Percentiles rank a stretch among this genome's conserved stretches.
Conservation (phyloP, 2,797 vertebrate species). For the Argya squamiceps region DNA sequence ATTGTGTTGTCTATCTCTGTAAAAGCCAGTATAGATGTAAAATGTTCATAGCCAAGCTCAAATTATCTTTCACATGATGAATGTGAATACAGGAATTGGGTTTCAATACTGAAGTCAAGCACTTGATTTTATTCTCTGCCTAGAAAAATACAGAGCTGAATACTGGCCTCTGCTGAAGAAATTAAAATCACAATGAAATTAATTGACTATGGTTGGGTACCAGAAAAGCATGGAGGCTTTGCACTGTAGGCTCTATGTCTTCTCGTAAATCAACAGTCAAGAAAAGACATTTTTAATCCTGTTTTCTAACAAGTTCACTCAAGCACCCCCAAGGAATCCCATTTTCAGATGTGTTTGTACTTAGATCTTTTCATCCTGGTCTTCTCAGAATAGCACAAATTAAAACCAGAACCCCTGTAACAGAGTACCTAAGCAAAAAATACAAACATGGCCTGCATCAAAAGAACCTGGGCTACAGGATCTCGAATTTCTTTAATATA, state of each 20-base stretch:
- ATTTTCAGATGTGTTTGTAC: constrained; percentile 18
- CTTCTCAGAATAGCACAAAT: not conserved
- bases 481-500: not conserved
- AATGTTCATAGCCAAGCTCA: not conserved
- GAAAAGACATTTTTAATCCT: not conserved
- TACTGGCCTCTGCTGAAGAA: not conserved
- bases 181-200: not conserved
- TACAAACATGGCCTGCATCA: not conserved
- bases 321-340: not conserved
- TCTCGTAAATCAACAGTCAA: not conserved
- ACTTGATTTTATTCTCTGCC: not conserved
- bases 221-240: not conserved
- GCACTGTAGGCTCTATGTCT: not conserved
- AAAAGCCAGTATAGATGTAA: not conserved
- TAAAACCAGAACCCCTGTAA: not conserved
- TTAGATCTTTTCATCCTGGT: not conserved
- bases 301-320: not conserved
- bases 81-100: not conserved
- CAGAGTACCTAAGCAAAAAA: not conserved
- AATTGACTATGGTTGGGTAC: not conserved
- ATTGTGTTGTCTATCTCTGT: not conserved
- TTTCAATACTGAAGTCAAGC: not conserved
- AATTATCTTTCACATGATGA: not conserved
- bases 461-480: not conserved
- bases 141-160: not conserved